Conservation (phyloP, 2,888 invertebrate species). For the Meiosimyza decipiens region DNA sequence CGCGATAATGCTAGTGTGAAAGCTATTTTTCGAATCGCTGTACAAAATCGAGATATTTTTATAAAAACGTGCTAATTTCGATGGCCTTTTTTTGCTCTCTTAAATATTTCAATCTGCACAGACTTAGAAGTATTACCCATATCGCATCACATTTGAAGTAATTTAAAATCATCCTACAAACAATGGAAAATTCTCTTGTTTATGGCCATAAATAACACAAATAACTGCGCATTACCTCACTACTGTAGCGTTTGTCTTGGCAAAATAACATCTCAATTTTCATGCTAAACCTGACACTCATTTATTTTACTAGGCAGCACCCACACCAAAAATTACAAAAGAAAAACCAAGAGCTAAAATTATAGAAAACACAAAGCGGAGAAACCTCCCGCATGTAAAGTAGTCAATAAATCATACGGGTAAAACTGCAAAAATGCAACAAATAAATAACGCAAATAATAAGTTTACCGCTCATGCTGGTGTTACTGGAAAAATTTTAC, state of each 20-base stretch:
- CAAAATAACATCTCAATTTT: slow-evolving; percentile 27
- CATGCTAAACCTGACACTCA: slow-evolving; percentile 14
- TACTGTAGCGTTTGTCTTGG: background rate
- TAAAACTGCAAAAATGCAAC: slow-evolving; percentile 22
- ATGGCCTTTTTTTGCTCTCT: no score
- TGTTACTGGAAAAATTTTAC: slow-evolving; percentile 16
- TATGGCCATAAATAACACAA: slow-evolving; percentile 20
- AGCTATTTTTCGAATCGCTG: no score
- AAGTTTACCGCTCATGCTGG: background rate
- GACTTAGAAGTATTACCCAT: no score
- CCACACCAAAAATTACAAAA: background rate
- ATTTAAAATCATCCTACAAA: background rate
- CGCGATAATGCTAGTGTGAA: no score
- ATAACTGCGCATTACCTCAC: background rate
- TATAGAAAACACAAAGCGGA: background rate
- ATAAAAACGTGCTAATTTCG: no score
- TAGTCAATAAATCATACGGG: slow-evolving; percentile 26
- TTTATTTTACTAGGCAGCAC: slow-evolving; percentile 3
- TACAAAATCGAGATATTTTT: no score
- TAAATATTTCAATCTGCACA: no score
- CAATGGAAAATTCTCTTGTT: background rate
- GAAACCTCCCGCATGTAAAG: slow-evolving; percentile 24
- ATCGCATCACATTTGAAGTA: no score
- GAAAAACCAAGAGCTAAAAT: background rate
- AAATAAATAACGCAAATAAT: slow-evolving; percentile 31